These are phyloP conservation scores for Porites divaricata DNA, from an alignment of 92 coral and sea anemone genomes.

Conservation along the genomic window DNA sequence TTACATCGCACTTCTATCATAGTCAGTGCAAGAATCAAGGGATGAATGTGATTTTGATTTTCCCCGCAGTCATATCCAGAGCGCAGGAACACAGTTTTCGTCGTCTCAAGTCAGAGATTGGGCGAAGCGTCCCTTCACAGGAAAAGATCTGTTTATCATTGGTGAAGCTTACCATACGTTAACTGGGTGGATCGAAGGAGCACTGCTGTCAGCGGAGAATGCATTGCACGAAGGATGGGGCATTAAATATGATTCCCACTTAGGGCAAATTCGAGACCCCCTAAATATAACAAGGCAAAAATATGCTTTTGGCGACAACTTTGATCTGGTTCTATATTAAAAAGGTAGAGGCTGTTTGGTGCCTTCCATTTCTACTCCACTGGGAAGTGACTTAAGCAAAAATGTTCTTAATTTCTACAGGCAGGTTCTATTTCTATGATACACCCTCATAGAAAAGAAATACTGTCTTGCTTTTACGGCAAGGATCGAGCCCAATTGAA, in stretches of 20 bases:
- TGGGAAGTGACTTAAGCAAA: too few species aligned
- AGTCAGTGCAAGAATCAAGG: too few species aligned
- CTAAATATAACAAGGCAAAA: not conserved
- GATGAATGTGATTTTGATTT: too few species aligned
- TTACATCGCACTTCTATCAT: too few species aligned
- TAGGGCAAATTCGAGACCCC: not conserved
- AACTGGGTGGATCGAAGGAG: slow-evolving; percentile 75
- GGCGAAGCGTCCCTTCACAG: slow-evolving; percentile 73
- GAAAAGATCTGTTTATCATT: slow-evolving; percentile 61
- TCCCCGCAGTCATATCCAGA: slow-evolving; percentile 59
- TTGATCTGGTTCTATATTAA: not conserved
- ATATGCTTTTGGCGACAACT: not conserved
- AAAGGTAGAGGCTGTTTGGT: too few species aligned
- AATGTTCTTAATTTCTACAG: too few species aligned
- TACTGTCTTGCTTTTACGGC: too few species aligned
- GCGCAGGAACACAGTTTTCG: slow-evolving; percentile 62
- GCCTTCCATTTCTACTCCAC: too few species aligned
- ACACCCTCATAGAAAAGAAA: too few species aligned
- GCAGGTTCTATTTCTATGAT: too few species aligned
- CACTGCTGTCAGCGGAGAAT: slow-evolving; percentile 55
- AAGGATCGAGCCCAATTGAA: too few species aligned
- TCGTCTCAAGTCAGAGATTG: slow-evolving; percentile 58
- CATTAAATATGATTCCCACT: not conserved
- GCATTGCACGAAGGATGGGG: slow-evolving; percentile 67
- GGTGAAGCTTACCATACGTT: slow-evolving; percentile 70